A percentile compares a stretch with the other conserved stretches of the same genome.
These are phyloP conservation scores for Pyrgilauda ruficollis DNA, from an alignment of 2,113 vertebrate genomes.

Conservation along the genomic window DNA sequence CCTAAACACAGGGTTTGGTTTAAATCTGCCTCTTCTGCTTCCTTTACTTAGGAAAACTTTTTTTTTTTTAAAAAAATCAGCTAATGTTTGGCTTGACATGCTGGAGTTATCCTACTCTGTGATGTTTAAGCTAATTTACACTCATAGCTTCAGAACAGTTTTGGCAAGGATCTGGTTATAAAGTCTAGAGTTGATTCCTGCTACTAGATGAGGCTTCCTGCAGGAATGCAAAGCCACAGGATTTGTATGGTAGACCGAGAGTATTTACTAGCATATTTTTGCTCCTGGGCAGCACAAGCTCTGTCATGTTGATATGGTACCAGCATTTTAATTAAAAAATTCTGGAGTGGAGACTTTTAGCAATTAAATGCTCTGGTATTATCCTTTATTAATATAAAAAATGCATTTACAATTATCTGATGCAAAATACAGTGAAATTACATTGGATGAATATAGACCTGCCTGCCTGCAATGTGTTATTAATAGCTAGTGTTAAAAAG, in stretches of 20 bases:
- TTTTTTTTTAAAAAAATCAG: neutral
- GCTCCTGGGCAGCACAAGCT: neutral
- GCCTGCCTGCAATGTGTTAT: neutral
- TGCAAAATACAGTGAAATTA: neutral
- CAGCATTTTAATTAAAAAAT: constrained; percentile 15
- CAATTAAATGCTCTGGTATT: neutral
- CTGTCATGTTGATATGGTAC: neutral
- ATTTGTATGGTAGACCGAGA: neutral
- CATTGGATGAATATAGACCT: neutral
- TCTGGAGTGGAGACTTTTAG: neutral
- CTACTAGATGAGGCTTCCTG: neutral
- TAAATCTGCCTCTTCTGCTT: neutral
- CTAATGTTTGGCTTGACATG: neutral
- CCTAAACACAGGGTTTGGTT: neutral
- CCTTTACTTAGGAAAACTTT: neutral
- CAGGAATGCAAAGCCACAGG: neutral
- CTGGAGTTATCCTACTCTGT: neutral
- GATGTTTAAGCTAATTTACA: neutral
- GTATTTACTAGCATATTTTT: neutral
- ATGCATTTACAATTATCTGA: neutral
- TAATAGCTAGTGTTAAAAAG: neutral
- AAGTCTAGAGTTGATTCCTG: neutral
- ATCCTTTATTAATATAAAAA: neutral
- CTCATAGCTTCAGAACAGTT: neutral
- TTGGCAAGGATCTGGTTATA: neutral